phyloP scores from a whole-genome alignment of 2,113 vertebrate genomes.

The Pachyramphus minor region DNA sequence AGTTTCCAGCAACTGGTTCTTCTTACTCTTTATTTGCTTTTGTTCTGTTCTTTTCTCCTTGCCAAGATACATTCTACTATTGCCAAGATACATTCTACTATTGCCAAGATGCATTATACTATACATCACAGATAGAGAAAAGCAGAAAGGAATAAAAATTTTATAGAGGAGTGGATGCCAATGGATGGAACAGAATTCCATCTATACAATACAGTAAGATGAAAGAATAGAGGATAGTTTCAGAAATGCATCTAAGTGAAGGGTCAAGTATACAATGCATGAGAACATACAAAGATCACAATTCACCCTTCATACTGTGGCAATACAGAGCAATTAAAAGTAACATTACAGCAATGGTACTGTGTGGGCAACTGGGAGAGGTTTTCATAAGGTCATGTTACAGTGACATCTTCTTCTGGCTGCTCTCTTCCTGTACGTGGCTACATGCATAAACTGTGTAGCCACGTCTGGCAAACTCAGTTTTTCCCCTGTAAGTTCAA shows the following conservation, averaged over 20 bases:
- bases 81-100: not conserved
- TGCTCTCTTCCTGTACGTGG: not conserved
- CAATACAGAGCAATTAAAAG: not conserved
- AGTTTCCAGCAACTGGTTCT: not conserved
- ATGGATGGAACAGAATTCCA: not conserved
- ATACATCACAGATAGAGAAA: not conserved
- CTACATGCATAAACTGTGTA: not conserved
- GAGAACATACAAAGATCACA: not conserved
- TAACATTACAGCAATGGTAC: not conserved
- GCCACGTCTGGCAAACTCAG: not conserved
- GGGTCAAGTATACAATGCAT: not conserved
- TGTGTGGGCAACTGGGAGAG: not conserved
- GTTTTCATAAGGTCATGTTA: not conserved
- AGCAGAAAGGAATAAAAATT: not conserved
- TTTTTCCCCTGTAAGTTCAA: not conserved
- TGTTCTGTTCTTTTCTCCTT: not conserved
- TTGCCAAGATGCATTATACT: too few relatives aligned
- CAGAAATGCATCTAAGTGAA: not conserved
- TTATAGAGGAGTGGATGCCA: not conserved
- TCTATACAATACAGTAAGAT: not conserved
- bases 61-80: not conserved
- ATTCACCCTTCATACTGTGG: not conserved
- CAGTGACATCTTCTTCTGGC: not conserved
- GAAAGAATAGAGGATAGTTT: not conserved
- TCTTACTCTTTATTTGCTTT: not conserved